Conservation (phyloP, 2,888 invertebrate genomes). For the Eupithecia centaureata region DNA sequence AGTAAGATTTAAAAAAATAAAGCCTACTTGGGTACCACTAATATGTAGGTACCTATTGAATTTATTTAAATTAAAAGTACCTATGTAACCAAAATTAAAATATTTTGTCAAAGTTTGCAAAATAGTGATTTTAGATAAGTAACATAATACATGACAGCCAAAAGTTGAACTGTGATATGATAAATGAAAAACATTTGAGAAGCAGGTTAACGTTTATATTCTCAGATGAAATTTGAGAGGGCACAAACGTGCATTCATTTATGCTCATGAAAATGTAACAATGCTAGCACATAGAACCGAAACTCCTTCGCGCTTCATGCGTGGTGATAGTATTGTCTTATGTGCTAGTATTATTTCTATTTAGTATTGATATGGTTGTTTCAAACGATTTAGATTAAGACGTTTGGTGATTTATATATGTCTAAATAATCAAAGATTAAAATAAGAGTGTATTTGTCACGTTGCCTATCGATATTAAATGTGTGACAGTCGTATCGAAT, state of each 20-base stretch:
- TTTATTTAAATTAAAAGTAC: too few species aligned
- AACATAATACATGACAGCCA: slow-evolving; percentile 35
- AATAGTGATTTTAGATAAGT: not conserved
- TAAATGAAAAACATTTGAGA: slow-evolving; percentile 31
- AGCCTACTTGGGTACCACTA: not conserved
- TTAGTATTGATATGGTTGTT: slow-evolving; percentile 9
- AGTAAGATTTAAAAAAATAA: not conserved
- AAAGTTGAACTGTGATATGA: slow-evolving; percentile 44
- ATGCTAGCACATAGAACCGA: slow-evolving; percentile 16
- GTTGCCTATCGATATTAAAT: slow-evolving; percentile 23
- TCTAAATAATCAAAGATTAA: not conserved
- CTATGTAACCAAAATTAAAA: not conserved
- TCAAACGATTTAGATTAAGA: slow-evolving; percentile 6
- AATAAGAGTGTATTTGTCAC: slow-evolving; percentile 1
- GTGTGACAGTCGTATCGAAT: slow-evolving; percentile 23
- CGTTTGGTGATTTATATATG: too few species aligned
- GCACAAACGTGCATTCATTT: slow-evolving; percentile 15
- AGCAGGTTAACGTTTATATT: slow-evolving; percentile 27
- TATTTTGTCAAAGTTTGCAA: not conserved
- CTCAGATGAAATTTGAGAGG: slow-evolving; percentile 37
- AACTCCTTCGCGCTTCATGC: not conserved
- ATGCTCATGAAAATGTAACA: slow-evolving; percentile 7
- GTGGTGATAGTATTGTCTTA: slow-evolving; percentile 1
- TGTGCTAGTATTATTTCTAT: not conserved
- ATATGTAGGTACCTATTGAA: too few species aligned